Evolutionary conservation across 2,797 vertebrate species (phyloP).

Genomic region (Sebastes glaucus): DNA sequence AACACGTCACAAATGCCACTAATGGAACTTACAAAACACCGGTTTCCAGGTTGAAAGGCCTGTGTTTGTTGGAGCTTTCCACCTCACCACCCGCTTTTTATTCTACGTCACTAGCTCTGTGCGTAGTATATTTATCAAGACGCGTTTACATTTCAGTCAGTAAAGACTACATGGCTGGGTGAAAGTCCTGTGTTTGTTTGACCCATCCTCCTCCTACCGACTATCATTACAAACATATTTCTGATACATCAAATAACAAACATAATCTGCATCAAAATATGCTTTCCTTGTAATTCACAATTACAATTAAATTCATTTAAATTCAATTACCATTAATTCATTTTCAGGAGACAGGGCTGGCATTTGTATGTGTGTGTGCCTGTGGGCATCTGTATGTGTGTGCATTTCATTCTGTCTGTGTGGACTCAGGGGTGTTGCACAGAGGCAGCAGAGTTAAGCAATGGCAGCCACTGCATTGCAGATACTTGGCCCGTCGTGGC

Average conservation of each 20-base stretch:
- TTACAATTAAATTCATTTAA: too few species aligned
- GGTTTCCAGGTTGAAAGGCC: too few species aligned
- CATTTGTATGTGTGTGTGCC: not conserved
- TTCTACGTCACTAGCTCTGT: too few species aligned
- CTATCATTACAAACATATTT: not conserved
- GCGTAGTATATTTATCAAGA: too few species aligned
- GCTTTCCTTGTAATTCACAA: not conserved
- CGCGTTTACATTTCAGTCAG: too few species aligned
- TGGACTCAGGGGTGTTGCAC: constrained; percentile 36
- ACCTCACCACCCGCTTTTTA: too few species aligned
- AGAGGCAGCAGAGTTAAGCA: constrained; percentile 39
- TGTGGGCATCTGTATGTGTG: not conserved
- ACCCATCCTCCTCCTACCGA: too few species aligned
- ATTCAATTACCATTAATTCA: not conserved
- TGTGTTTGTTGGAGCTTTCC: too few species aligned
- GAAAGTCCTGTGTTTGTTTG: too few species aligned
- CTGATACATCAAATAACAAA: not conserved
- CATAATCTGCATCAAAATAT: not conserved
- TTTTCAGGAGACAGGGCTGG: not conserved
- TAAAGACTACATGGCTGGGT: too few species aligned
- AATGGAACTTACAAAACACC: too few species aligned
- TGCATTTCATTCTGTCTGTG: constrained; percentile 7
- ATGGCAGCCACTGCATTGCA: constrained; percentile 78
- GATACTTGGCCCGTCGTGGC: constrained; percentile 60
- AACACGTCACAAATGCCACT: too few species aligned